Evolutionary conservation across 92 coral and sea anemone genomes (phyloP).

Genomic region (Actinostola sp.): DNA sequence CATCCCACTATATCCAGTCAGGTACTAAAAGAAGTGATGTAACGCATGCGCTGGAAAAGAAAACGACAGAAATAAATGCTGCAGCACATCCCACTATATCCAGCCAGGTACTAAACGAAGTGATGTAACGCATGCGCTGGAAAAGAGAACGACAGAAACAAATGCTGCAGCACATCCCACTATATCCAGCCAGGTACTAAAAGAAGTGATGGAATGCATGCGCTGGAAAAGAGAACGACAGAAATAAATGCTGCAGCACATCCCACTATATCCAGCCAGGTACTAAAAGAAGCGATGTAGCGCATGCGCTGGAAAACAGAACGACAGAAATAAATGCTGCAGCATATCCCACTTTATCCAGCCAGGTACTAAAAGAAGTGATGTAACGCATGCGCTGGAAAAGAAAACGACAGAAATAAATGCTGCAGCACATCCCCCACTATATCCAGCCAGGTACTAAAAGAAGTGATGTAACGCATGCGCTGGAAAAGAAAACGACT

Average conservation of each 20-base stretch:
- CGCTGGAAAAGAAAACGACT: constrained; percentile 23
- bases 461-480: constrained; percentile 21
- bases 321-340: constrained; percentile 47
- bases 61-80: constrained; percentile 46
- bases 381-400: too few relatives aligned
- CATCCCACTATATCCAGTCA: constrained; percentile 40
- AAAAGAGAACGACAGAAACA: constrained; percentile 52
- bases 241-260: constrained; percentile 37
- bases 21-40: constrained; percentile 24
- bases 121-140: too few relatives aligned
- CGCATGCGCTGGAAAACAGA: too few relatives aligned
- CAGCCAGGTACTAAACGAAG: constrained; percentile 32
- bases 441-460: constrained; percentile 43
- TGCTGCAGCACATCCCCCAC: constrained; percentile 21
- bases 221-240: too few relatives aligned
- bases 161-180: constrained; percentile 30
- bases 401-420: too few relatives aligned
- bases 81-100: constrained; percentile 33
- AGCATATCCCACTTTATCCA: constrained; percentile 35
- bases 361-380: constrained; percentile 25
- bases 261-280: constrained; percentile 40
- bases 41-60: too few relatives aligned
- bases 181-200: constrained; percentile 46
- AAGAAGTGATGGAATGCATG: constrained; percentile 1
- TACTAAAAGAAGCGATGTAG: constrained; percentile 20